phyloP scores from a whole-genome alignment of 2,888 invertebrate genomes.

The Endomychus coccineus region DNA sequence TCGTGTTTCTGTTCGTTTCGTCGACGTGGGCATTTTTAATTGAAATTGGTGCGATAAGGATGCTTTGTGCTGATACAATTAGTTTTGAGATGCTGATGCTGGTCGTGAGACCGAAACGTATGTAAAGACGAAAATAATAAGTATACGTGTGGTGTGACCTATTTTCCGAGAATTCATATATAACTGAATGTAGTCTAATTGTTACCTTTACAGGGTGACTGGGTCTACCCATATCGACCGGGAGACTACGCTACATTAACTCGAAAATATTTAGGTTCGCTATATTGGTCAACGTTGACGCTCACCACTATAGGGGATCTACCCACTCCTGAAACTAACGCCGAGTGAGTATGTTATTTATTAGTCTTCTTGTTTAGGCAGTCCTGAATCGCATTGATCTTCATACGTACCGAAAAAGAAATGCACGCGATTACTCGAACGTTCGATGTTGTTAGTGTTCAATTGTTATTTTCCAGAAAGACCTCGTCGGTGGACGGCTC shows the following conservation, averaged over 20 bases:
- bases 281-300: conserved; percentile 95
- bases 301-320: conserved; percentile 93
- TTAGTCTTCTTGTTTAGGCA: too few relatives aligned
- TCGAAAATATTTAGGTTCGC: conserved; percentile 86
- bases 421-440: too few relatives aligned
- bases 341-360: conserved; percentile 74
- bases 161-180: not conserved
- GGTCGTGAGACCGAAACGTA: too few relatives aligned
- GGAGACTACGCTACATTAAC: conserved; percentile 86
- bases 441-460: too few relatives aligned
- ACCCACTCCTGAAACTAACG: conserved; percentile 91
- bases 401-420: not conserved
- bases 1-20: too few relatives aligned
- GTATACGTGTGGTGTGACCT: too few relatives aligned
- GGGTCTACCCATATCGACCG: conserved; percentile 82
- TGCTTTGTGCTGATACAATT: too few relatives aligned
- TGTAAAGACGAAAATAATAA: too few relatives aligned
- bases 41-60: too few relatives aligned
- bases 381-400: not conserved
- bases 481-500: conserved; percentile 67
- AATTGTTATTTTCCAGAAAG: conserved; percentile 30
- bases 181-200: conserved; percentile 1
- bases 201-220: conserved; percentile 61
- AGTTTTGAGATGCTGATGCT: too few relatives aligned
- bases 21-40: too few relatives aligned